Percentiles rank a stretch among this genome's conserved stretches.
Conservation (phyloP, 2,113 vertebrate genomes). For the Microcebus jonahi region DNA sequence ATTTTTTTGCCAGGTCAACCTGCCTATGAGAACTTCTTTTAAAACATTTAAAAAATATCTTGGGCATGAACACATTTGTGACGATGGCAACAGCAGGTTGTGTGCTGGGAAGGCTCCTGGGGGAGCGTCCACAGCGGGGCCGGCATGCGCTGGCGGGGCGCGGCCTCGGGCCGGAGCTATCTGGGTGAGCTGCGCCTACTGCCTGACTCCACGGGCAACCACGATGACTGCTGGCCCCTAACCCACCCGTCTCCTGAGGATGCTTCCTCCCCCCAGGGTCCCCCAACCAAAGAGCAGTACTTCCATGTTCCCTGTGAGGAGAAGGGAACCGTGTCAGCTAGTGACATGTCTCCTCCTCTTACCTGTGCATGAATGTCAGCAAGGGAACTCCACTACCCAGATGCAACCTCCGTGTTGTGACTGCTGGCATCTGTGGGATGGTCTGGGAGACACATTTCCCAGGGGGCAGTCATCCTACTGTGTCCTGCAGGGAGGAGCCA, state of each 20-base stretch:
- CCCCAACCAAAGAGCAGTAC: neutral
- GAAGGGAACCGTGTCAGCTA: neutral
- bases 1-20: neutral
- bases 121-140: neutral
- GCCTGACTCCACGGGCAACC: neutral
- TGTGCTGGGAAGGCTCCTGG: neutral
- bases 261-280: fast-evolving
- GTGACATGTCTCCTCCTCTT: neutral
- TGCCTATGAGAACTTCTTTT: neutral
- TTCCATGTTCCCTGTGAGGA: neutral
- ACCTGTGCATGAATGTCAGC: neutral
- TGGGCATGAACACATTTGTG: neutral
- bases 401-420: neutral
- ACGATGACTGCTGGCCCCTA: fast-evolving
- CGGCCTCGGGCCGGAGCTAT: constrained; percentile 31
- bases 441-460: neutral
- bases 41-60: neutral
- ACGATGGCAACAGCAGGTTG: no score
- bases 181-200: neutral
- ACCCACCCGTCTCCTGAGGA: neutral
- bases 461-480: no score
- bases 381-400: neutral
- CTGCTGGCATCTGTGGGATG: fast-evolving
- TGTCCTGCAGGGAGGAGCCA: neutral
- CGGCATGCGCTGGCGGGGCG: neutral